phyloP scores from a whole-genome alignment of 92 coral and sea anemone genomes.

The Zoanthus sociatus region DNA sequence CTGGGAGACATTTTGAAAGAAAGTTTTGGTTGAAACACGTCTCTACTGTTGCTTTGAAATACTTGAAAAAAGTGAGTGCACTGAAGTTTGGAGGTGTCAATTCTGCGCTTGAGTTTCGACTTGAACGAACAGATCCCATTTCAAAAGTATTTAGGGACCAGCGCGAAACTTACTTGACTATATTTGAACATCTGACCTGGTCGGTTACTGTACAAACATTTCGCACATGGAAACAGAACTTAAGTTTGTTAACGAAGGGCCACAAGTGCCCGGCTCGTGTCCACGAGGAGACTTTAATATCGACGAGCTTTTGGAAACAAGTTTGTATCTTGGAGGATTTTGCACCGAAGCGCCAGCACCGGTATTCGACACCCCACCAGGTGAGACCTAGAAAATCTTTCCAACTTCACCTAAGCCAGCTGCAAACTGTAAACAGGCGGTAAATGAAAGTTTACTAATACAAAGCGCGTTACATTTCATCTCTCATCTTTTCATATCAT shows the following conservation, averaged over 20 bases:
- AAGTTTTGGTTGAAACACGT: constrained; percentile 32
- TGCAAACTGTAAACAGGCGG: not conserved
- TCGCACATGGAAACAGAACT: constrained; percentile 45
- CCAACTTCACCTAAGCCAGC: not conserved
- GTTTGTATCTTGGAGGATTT: constrained; percentile 47
- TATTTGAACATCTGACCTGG: constrained; percentile 36
- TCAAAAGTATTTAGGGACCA: constrained; percentile 34
- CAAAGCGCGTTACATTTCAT: not conserved
- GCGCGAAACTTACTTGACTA: constrained; percentile 10
- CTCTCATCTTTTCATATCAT: not conserved
- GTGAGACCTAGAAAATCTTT: not conserved
- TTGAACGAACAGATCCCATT: constrained; percentile 36
- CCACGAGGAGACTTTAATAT: constrained; percentile 41
- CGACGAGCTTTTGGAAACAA: constrained; percentile 38
- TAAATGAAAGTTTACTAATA: not conserved
- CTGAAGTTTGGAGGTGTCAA: constrained; percentile 35
- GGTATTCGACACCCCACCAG: constrained; percentile 42
- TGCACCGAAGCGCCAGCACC: constrained; percentile 44
- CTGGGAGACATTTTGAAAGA: not conserved
- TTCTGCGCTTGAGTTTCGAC: constrained; percentile 28
- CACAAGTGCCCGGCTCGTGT: constrained; percentile 35
- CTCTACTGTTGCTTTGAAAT: constrained; percentile 35
- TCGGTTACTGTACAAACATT: constrained; percentile 26
- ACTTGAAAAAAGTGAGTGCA: constrained; percentile 39
- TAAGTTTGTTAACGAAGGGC: constrained; percentile 36